Conservation (phyloP, 2,113 vertebrate species). For the Piprites chloris region DNA sequence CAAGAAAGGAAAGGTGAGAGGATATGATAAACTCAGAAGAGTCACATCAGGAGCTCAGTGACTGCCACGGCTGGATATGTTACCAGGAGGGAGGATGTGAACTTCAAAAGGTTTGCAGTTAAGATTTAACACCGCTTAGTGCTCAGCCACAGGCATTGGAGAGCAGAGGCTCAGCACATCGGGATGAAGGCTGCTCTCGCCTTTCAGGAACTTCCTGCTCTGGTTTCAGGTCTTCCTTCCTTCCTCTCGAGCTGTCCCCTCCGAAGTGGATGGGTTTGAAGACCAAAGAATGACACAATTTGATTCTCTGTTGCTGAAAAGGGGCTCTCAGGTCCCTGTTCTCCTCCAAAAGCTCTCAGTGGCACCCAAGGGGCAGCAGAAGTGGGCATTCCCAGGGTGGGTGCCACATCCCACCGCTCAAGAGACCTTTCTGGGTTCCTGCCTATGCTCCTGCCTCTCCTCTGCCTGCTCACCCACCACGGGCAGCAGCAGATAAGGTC, state of each 20-base stretch:
- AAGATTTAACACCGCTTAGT: neutral
- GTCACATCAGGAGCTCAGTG: neutral
- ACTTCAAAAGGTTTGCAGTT: neutral
- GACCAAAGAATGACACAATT: neutral
- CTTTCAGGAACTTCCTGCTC: slow-evolving; percentile 49
- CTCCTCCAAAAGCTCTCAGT: neutral
- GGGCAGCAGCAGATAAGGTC: neutral
- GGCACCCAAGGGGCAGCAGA: neutral
- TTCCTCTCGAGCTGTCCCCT: neutral
- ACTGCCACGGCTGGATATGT: neutral
- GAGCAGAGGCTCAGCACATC: neutral
- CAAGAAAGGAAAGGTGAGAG: neutral
- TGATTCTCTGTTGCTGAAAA: neutral
- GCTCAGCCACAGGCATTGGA: neutral
- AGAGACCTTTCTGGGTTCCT: neutral
- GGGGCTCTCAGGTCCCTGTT: neutral
- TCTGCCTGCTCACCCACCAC: neutral
- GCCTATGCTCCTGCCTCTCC: neutral
- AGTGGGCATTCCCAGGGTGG: neutral
- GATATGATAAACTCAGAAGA: neutral
- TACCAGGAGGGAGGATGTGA: neutral
- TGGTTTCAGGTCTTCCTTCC: slow-evolving; percentile 34
- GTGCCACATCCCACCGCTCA: neutral
- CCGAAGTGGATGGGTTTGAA: neutral
- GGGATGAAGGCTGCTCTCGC: neutral